Conservation (phyloP, 2,888 invertebrate genomes). For the Vannuccia rotundouncinata region DNA sequence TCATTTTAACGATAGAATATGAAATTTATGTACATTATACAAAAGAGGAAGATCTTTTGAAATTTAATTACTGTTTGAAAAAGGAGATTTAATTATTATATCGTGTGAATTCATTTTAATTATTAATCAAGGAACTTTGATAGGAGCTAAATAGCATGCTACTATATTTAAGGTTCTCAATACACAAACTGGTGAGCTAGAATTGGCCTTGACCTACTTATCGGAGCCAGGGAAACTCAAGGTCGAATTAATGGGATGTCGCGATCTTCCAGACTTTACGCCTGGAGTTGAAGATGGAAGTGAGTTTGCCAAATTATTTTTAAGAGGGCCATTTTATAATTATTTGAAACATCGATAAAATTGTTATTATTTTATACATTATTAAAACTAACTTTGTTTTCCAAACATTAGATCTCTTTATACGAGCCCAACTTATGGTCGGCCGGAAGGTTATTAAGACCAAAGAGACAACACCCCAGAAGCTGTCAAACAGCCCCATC, state of each 20-base stretch:
- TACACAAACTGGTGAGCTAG: conserved; percentile 45
- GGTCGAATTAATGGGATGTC: conserved; percentile 43
- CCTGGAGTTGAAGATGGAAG: background rate
- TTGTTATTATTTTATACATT: background rate
- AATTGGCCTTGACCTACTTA: conserved; percentile 46
- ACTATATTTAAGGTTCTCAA: conserved; percentile 42
- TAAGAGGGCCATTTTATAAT: too few species aligned
- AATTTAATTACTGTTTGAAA: too few species aligned
- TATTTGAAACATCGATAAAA: too few species aligned
- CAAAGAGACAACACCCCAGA: background rate
- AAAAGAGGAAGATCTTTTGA: too few species aligned
- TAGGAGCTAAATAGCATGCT: too few species aligned
- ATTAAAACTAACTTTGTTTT: background rate
- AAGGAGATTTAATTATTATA: too few species aligned
- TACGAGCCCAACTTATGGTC: background rate
- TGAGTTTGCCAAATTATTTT: background rate
- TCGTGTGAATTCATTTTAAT: too few species aligned
- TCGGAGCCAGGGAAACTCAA: conserved; percentile 47
- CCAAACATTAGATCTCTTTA: background rate
- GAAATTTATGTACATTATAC: too few species aligned
- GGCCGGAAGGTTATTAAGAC: background rate
- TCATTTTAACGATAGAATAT: too few species aligned
- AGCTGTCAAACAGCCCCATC: background rate
- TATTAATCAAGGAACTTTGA: too few species aligned
- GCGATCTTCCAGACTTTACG: background rate